A percentile compares a stretch with the other conserved stretches of the same genome.
phyloP scores from a whole-genome alignment of 2,888 invertebrate genomes.

The Oscheius onirici region DNA sequence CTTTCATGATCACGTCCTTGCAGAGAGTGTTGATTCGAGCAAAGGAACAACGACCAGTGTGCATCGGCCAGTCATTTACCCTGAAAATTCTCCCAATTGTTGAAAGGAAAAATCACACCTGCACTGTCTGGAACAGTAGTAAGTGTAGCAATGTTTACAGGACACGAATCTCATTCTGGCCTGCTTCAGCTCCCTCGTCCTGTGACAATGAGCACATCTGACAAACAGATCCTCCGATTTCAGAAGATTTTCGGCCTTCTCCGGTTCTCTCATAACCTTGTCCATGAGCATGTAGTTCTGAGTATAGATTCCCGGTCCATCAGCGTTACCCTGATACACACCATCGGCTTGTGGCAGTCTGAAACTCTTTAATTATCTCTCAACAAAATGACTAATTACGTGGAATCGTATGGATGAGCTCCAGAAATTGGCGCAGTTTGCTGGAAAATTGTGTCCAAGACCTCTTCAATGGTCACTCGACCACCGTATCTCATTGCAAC shows the following conservation, averaged over 20 bases:
- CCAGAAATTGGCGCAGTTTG: constrained; percentile 79
- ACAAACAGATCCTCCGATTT: constrained; percentile 60
- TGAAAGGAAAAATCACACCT: constrained; percentile 34
- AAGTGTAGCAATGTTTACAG: constrained; percentile 92
- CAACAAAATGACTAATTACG: not conserved
- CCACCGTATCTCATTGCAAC: constrained; percentile 62
- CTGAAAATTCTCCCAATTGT: constrained; percentile 76
- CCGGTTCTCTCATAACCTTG: constrained; percentile 62
- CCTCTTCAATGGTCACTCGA: constrained; percentile 84
- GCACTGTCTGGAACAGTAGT: constrained; percentile 82
- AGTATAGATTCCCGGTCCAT: constrained; percentile 68
- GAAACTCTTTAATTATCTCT: not conserved
- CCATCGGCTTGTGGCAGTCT: constrained; percentile 38
- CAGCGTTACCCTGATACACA: constrained; percentile 54
- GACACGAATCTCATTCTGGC: constrained; percentile 85
- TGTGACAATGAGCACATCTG: constrained; percentile 71
- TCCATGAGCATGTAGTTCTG: constrained; percentile 67
- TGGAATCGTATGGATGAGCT: constrained; percentile 26
- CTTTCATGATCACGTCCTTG: constrained; percentile 76
- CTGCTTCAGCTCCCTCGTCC: constrained; percentile 76
- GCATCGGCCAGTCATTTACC: constrained; percentile 83
- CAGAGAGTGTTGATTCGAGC: constrained; percentile 89
- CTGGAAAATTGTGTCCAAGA: constrained; percentile 85
- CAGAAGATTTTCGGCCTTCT: constrained; percentile 65
- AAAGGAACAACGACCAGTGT: constrained; percentile 88